Evolutionary conservation across 2,888 invertebrate genomes (phyloP), one percentile per base, ranked within the genome.

Genomic region (Diarsia dahlii): DNA sequence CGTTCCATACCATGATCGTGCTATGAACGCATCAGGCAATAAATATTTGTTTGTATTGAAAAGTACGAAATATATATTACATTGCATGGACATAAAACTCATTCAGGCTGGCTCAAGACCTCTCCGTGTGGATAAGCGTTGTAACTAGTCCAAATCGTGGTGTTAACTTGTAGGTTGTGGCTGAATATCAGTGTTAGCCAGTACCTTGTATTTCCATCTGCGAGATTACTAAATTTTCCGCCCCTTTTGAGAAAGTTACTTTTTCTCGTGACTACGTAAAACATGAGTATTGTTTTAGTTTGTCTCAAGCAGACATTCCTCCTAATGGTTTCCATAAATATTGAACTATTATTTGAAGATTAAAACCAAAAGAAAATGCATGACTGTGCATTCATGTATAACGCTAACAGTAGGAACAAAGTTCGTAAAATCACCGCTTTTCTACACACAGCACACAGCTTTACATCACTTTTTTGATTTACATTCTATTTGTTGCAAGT

Each of bases 401-500:
- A 48, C 12, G 10, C n/a, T 12, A 18, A 13, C n/a, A 3, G 8
- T n/a, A 15, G 9, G n/a, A 48, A 50, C 8, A 23, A 52, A 15
- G 1, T 18, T 39, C 20, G 4, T 52, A 13, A n/a, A 64, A 23
- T n/a, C 58, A 20, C 63, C 56, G 23, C 23, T 23, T 13, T 4
- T 18, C 71, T 20, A 54, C 54, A n/a, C n/a, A 62, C 45, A 20
- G 65, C 45, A 20, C 66, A 12, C 20, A 54, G n/a, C 28, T 28
- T 70, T 63, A 73, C 39, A 18, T 28, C 39, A 65, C 12, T 54
- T 79, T 84, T 84, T 84, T 79, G 23, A 64, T 70, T 39, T 48
- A 72, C 66, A 71, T 82, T 82, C 67, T 79, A 76, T 84, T 82
- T 76, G 79, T 64, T 71, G 70, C 74, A 60, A 75, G 60, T 70